Base-by-base conservation (phyloP, 2,888 invertebrate species). In the Adineta ricciae region DNA sequence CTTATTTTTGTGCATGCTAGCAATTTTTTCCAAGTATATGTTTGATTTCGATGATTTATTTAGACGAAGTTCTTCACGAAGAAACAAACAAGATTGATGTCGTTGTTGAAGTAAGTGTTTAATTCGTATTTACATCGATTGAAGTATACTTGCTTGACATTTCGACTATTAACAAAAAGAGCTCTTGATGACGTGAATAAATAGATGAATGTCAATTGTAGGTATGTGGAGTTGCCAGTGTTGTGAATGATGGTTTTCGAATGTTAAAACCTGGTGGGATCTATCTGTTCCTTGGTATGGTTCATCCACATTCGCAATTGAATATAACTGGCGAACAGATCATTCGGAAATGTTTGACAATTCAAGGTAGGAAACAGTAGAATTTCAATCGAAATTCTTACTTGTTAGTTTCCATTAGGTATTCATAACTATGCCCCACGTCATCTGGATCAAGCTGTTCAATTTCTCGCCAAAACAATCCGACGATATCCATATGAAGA, bases 271-370 rank as follows among this genome's bases (percentile, higher is more conserved):
- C 87, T 24, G 87, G 87, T 19, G 86, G 87, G 14, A 24, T 64
- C 3, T 86, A 86, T 72, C 83, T 86, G 14, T 84, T 87, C 56
- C 84, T 86, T 52, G 87, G 87, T 32, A 84, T 87, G 82, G 86
- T 86, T 11, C 86, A 86, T 50, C 86, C 87, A 32, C 83, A 86
- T 50, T 85, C 87, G 32, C 41, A 84, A 19, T 84, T 87, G 5
- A 64, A 86, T 38, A 85, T 87, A 16, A 85, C 86, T 27, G 86
- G 83, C 8, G 86, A 87, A 73, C 72, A 84, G 38, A 82, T 87
- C 24, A 86, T 87, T 50, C 56, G 86, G 19, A 87, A 87, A 83
- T 86, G 86, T 82, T 83, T 87, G 24, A 85, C 86, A 2, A 83
- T 86, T 7, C 85, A 64, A 86, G 78, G 78, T 78, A 78, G 0